Conservation (phyloP, 2,888 invertebrate genomes). For the Geophilus truncorum region DNA sequence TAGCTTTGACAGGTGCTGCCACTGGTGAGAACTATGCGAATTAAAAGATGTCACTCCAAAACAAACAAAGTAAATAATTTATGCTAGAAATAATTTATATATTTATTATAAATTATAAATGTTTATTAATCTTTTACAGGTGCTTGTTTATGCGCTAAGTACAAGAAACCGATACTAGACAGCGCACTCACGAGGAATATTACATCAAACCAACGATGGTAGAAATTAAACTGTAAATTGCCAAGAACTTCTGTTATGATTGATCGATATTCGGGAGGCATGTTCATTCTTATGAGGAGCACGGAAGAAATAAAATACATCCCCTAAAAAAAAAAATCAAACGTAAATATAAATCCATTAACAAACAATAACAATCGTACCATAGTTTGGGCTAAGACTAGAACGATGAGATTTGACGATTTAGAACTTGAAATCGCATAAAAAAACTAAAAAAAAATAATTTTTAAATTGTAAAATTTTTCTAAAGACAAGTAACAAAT, state of each 20-base stretch:
- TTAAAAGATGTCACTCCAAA: no score
- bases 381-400: constrained; percentile 97
- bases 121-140: constrained; percentile 44
- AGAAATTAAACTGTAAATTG: constrained; percentile 96
- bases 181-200: constrained; percentile 96
- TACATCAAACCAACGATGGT: constrained; percentile 99
- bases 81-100: no score
- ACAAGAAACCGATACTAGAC: constrained; percentile 90
- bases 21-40: no score
- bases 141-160: constrained; percentile 89
- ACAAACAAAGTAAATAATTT: no score
- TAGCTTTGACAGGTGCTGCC: no score
- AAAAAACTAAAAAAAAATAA: constrained; percentile 74
- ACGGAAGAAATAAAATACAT: constrained; percentile 99
- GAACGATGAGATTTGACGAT: constrained; percentile 95
- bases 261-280: constrained; percentile 92
- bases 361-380: constrained; percentile 49
- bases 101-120: no score
- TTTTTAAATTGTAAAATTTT: no score
- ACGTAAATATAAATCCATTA: background rate
- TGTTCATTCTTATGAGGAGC: constrained; percentile 96
- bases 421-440: constrained; percentile 98
- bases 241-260: constrained; percentile 91
- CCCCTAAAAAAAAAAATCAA: constrained; percentile 56
- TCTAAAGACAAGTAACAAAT: no score